Evolutionary conservation across 1,140 invertebrate genomes (phyloP), one percentile per base, ranked within the genome.

Genomic region (Formica exsecta): DNA sequence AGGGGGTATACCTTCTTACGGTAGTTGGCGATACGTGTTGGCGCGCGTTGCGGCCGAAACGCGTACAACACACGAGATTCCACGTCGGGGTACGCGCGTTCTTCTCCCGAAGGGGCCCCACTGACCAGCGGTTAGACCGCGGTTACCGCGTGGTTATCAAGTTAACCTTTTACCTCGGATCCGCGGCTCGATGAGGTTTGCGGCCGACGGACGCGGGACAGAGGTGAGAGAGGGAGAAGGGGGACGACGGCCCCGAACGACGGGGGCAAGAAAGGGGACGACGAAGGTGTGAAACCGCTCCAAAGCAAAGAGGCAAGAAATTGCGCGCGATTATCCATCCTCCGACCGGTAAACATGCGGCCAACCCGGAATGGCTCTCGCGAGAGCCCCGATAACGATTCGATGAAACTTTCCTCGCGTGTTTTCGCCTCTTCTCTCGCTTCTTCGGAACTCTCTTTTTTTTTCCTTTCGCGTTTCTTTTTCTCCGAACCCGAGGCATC

Each of bases 321-420:
- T 95, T 95, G 94, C 93, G 93, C 92, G 88, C 93, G 94, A 95
- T 95, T 95, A 95, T 95, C 94, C 89, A 95, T 95, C 94, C 89
- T 61, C 41, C 48, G 79, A 48, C 22, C 91, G 70, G 93, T 94
- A 93, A 88, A 89, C 87, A 87, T 25, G 57, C 79, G 83, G 83
- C 57, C 71, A 25, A 64, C 32, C 5, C 81, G 87, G 91, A 61
- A 80, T 81, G 73, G 36, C 74, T 86, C 41, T 79, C 71, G 25
- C 51, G 19, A 48, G 44, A 48, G 44, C 61, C 51, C 48, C 87
- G 92, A 94, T 94, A 94, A 92, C 91, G 87, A 93, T 94, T 94
- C 92, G 85, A 92, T 88, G 92, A 93, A 94, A 92, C 86, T 91
- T 91, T 86, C 90, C 76, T 86, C 73, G 62, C 83, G n/a, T 87